These are phyloP conservation scores for Neuroscelio doddi DNA, from an alignment of 2,888 invertebrate species.

Conservation along the genomic window DNA sequence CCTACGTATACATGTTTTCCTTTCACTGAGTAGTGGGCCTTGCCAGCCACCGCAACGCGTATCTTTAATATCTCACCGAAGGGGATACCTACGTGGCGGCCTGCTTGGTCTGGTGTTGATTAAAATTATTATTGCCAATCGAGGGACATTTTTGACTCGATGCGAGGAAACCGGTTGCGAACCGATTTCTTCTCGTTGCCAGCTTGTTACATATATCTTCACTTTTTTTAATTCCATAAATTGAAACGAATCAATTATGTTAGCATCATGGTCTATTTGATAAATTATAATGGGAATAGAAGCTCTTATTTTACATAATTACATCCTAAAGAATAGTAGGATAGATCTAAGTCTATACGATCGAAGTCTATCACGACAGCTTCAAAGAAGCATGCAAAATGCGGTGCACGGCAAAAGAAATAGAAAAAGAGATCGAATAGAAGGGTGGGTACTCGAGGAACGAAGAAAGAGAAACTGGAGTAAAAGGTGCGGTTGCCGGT, in stretches of 20 bases:
- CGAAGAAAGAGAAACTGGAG: constrained; percentile 41
- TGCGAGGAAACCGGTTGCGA: too few relatives aligned
- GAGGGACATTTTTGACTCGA: constrained; percentile 57
- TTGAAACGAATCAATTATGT: not conserved
- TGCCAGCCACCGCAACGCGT: constrained; percentile 55
- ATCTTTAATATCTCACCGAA: constrained; percentile 58
- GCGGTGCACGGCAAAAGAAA: constrained; percentile 13
- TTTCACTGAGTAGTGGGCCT: constrained; percentile 65
- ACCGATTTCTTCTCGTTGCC: not conserved
- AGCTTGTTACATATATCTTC: not conserved
- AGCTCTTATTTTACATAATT: too few relatives aligned
- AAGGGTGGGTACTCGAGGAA: constrained; percentile 36
- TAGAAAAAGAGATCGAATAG: constrained; percentile 41
- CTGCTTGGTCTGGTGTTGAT: constrained; percentile 56
- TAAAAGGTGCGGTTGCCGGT: constrained; percentile 55
- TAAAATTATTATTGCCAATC: constrained; percentile 63
- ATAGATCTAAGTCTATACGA: too few relatives aligned
- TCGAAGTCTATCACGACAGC: too few relatives aligned
- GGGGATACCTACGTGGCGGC: constrained; percentile 52
- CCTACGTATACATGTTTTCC: constrained; percentile 60
- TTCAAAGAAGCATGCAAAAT: too few relatives aligned
- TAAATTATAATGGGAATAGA: too few relatives aligned
- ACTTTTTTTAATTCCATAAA: not conserved
- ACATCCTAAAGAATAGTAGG: too few relatives aligned
- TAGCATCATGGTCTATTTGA: too few relatives aligned